A percentile compares a stretch with the other conserved stretches of the same genome.
Conservation (phyloP, 2,888 invertebrate species). For the Zygogramma bicolorata region DNA sequence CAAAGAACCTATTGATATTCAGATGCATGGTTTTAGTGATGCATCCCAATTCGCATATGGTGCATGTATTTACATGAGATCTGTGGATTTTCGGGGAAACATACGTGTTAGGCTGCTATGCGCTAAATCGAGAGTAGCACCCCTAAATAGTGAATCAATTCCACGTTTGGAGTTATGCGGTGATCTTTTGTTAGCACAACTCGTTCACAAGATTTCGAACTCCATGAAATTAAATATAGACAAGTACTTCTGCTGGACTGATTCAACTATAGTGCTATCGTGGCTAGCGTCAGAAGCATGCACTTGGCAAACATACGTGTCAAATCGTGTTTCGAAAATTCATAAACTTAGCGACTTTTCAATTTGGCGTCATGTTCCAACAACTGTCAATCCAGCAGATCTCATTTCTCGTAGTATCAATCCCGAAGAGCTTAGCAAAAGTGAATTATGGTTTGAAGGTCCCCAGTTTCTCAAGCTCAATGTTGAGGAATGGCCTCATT, state of each 20-base stretch:
- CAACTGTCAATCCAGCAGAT: constrained; percentile 50
- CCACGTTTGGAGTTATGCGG: constrained; percentile 40
- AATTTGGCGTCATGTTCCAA: constrained; percentile 47
- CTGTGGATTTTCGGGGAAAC: constrained; percentile 16
- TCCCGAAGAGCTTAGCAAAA: constrained; percentile 17
- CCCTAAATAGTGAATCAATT: constrained; percentile 33
- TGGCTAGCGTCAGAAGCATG: constrained; percentile 44
- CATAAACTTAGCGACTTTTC: constrained; percentile 29
- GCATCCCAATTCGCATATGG: constrained; percentile 36
- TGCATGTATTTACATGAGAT: constrained; percentile 37
- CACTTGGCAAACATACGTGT: constrained; percentile 51
- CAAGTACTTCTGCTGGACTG: constrained; percentile 42
- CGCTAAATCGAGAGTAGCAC: constrained; percentile 44
- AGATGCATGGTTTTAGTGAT: constrained; percentile 41
- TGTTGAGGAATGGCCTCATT: neutral
- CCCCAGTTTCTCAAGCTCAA: constrained; percentile 20
- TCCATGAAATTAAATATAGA: constrained; percentile 29
- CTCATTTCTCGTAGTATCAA: constrained; percentile 43
- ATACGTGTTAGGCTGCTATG: constrained; percentile 27
- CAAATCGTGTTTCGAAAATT: constrained; percentile 48
- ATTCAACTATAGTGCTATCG: constrained; percentile 49
- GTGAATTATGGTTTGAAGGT: constrained; percentile 43
- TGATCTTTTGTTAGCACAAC: constrained; percentile 40
- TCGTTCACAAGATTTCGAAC: constrained; percentile 25
- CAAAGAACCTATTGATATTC: constrained; percentile 9